Base-by-base conservation (phyloP, 2,113 vertebrate genomes). In the Brachypodius melanocephalos region DNA sequence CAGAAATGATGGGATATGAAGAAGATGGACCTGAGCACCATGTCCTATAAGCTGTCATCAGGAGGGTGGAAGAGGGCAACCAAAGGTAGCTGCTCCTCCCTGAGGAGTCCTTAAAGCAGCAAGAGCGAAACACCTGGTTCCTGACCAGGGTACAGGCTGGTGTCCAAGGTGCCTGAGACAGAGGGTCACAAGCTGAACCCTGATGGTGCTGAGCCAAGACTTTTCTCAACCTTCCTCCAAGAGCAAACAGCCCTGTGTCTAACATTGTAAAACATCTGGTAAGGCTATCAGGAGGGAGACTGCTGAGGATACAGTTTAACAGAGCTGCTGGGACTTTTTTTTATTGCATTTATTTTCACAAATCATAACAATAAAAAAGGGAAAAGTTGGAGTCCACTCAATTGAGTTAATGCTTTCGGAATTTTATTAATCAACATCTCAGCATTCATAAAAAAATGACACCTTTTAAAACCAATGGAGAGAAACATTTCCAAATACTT, bases 351-450 rank as follows among this genome's bases (percentile, higher is more conserved):
- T 96, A 92, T 97, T 98, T 97, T 97, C 95, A 96, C 63, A 22
- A 94, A 97, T 95, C 84, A 80, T 76, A 96, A 96, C 94, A 93
- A 89, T 93, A 77, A 97, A 96, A 82, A 76, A 71, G 28, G 36
- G 48, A 94, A 93, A 96, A 96, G 77, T 92, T 97, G 97, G 97
- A 97, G 86, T 96, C 81, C 80, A 59, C 90, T 96, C 97, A 97
- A 94, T 97, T 97, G 97, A 98, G 97, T 97, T 98, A 98, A 98
- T 97, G 96, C 87, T 90, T 97, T 97, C 10, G 74, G 97, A 98
- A 98, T 98, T 98, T 98, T 98, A 98, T 98, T 98, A 98, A 98
- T 98, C 97, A 97, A 94, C 12, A 17, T 97, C 97, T 98, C 97
- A 97, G 92, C 94, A 93, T 98, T 97, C 95, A 95, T 97, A 96